Evolutionary conservation across 2,797 vertebrate species (phyloP).

Genomic region (Poecilia wingei): DNA sequence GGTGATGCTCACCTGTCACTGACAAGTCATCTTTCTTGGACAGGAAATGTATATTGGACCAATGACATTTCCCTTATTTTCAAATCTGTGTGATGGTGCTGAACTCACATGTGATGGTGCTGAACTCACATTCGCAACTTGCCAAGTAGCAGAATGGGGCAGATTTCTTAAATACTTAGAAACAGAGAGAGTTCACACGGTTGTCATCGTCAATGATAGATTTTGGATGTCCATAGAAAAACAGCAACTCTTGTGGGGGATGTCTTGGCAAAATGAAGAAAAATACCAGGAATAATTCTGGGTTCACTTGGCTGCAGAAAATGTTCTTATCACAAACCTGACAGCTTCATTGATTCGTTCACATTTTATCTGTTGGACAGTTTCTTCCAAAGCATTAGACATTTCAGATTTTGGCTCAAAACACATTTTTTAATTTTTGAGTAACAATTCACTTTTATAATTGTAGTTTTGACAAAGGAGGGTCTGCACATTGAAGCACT

Average conservation of each 20-base stretch:
- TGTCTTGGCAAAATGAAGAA: not conserved
- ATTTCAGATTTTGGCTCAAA: not conserved
- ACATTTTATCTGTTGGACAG: not conserved
- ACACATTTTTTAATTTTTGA: not conserved
- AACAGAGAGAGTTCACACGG: not conserved
- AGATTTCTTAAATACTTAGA: not conserved
- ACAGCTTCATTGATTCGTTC: constrained; percentile 3
- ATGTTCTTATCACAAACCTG: constrained; percentile 14
- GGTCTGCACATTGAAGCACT: not conserved
- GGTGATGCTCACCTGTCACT: not conserved
- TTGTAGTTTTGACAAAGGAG: not conserved
- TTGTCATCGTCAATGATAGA: not conserved
- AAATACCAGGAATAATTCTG: not conserved
- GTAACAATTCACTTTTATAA: not conserved
- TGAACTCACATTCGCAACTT: constrained; percentile 7
- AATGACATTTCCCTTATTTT: not conserved
- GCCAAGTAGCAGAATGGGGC: not conserved
- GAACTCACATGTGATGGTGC: constrained; percentile 12
- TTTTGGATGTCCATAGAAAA: constrained; percentile 25
- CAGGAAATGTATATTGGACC: not conserved
- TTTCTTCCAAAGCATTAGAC: not conserved
- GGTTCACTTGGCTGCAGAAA: constrained; percentile 6
- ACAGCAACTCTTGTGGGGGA: not conserved
- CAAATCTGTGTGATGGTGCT: constrained; percentile 1
- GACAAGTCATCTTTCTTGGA: not conserved